Evolutionary conservation across 1,140 invertebrate species (phyloP).

Genomic region (Grapholita molesta): DNA sequence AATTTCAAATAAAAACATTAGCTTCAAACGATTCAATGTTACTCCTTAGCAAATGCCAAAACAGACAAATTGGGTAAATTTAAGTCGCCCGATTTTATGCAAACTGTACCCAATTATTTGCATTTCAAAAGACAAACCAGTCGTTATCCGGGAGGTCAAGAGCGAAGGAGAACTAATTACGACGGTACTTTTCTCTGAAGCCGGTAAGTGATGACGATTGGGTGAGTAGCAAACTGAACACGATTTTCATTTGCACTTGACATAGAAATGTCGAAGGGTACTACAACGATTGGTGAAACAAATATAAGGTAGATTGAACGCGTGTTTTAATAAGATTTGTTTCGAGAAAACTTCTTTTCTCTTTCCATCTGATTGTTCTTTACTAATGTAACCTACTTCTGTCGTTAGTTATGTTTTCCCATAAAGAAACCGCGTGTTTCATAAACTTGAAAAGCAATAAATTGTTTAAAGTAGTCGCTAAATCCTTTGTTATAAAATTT

Average conservation of each 20-base stretch:
- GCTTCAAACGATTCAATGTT: not conserved
- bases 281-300: not conserved
- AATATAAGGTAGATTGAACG: not conserved
- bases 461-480: too few relatives aligned
- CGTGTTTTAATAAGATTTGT: not conserved
- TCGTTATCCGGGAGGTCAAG: constrained; percentile 26
- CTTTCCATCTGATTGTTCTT: not conserved
- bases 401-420: not conserved
- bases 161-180: constrained; percentile 46
- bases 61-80: constrained; percentile 26
- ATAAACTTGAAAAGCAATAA: too few relatives aligned
- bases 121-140: constrained; percentile 38
- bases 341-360: not conserved
- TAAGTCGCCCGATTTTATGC: constrained; percentile 23
- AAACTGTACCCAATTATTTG: constrained; percentile 32
- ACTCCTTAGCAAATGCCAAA: not conserved
- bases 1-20: not conserved
- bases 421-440: too few relatives aligned
- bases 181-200: constrained; percentile 28
- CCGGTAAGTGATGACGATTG: constrained; percentile 21
- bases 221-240: not conserved
- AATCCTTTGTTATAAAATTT: too few relatives aligned
- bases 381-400: not conserved
- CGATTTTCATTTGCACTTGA: not conserved
- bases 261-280: not conserved